phyloP scores from a whole-genome alignment of 2,888 invertebrate genomes.

The Hirtodrosophila cameraria region DNA sequence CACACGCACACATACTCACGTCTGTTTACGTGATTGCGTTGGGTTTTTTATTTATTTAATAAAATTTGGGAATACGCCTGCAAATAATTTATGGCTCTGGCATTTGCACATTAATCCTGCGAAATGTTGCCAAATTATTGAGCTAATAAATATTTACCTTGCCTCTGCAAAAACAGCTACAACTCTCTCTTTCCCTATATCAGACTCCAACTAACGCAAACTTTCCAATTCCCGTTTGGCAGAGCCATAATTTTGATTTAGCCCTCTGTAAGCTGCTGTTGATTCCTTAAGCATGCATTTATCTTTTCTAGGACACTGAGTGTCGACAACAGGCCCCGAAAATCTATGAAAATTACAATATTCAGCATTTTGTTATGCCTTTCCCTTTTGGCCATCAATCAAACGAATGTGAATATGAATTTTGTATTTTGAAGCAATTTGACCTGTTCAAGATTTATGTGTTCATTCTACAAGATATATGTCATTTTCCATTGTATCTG shows the following conservation, averaged over 20 bases:
- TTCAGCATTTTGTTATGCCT: slow-evolving; percentile 22
- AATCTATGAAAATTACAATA: slow-evolving; percentile 36
- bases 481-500: slow-evolving; percentile 8
- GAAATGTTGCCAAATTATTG: slow-evolving; percentile 72
- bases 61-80: slow-evolving; percentile 60
- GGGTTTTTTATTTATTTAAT: slow-evolving; percentile 66
- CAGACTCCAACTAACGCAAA: slow-evolving; percentile 18
- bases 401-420: slow-evolving; percentile 54
- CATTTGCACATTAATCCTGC: slow-evolving; percentile 65
- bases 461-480: slow-evolving; percentile 9
- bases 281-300: slow-evolving; percentile 53
- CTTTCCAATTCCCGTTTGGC: slow-evolving; percentile 52
- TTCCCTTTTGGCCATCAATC: slow-evolving; percentile 46
- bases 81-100: slow-evolving; percentile 63
- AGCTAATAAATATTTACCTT: slow-evolving; percentile 71
- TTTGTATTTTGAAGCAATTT: slow-evolving; percentile 47
- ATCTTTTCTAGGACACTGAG: slow-evolving; percentile 47
- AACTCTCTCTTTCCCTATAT: neutral
- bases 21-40: slow-evolving; percentile 38
- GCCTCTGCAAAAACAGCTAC: slow-evolving; percentile 23
- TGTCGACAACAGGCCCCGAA: slow-evolving; percentile 41
- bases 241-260: slow-evolving; percentile 66
- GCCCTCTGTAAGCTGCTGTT: slow-evolving; percentile 46
- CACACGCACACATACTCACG: slow-evolving; percentile 3
- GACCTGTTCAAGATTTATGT: slow-evolving; percentile 45